Base-by-base conservation (phyloP, 1,140 invertebrate species). In the Ectropis grisescens region DNA sequence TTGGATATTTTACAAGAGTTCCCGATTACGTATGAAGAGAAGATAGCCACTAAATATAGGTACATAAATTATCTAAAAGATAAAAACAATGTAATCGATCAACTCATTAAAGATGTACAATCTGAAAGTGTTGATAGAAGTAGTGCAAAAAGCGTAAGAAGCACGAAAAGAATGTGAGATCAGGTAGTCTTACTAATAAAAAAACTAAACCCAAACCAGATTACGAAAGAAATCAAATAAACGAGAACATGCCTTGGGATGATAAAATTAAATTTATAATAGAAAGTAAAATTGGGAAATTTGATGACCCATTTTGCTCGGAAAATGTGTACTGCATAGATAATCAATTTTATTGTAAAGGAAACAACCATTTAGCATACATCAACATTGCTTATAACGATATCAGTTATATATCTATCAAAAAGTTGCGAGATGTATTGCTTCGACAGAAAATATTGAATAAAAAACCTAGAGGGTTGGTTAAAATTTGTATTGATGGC, bases 321-420 rank as follows among this genome's bases (percentile, higher is more conserved):
- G 19, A 26, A 0, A 58, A 72, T 30, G 60, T 41, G 2, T 27
- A 29, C 11, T 11, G 33, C 1, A 49, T 41, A 29, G 41, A 70
- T 12, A 53, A 36, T 11, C 30, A 25, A 0, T 25, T 41, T 0
- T 67, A 59, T 24, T 68, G 66, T 16, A 23, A 39, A 3, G 72
- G 72, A 4, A 72, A 74, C 34, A 62, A 65, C 28, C n/a, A 32
- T 1, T 24, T 78, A 1, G 36, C 29, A 2, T 68, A 55, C 13
- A 46, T 75, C 11, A 75, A 68, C 44, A 9, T 78, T 1, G 46
- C 68, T 1, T 78, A 60, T 25, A 78, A 75, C 30, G 48, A 65
- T 31, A 22, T 74, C 5, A 56, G 43, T 9, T 65, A 60, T 36
- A 13, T 58, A 2, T 52, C 43, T 8, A 13, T 71, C 2, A 58